Evolutionary conservation across 2,888 invertebrate genomes (phyloP).

Genomic region (Rhyacophila evoluta): DNA sequence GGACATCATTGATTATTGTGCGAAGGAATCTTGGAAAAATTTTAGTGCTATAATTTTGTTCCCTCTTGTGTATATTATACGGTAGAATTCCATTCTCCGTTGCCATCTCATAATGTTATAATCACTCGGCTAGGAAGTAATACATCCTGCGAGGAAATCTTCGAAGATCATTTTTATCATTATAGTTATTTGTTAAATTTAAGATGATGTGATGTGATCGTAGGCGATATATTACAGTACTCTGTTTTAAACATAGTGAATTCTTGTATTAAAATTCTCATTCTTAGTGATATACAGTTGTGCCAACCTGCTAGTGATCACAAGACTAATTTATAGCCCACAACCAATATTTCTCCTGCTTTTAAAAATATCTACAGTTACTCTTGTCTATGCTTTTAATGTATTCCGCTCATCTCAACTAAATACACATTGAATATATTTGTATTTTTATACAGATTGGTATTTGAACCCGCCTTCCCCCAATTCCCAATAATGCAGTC

Average conservation of each 20-base stretch:
- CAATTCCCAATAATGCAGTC: too few species aligned
- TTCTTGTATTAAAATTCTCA: slow-evolving; percentile 10
- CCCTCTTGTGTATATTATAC: not conserved
- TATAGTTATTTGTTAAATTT: slow-evolving; percentile 19
- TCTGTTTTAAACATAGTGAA: not conserved
- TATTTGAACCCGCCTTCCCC: too few species aligned
- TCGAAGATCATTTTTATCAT: not conserved
- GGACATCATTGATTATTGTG: not conserved
- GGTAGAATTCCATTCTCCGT: not conserved
- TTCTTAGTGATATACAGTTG: not conserved
- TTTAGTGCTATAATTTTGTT: not conserved
- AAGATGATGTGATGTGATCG: slow-evolving; percentile 20
- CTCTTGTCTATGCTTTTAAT: too few species aligned
- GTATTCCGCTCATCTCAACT: too few species aligned
- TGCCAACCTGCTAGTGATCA: not conserved
- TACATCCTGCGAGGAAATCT: not conserved
- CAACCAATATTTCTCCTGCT: too few species aligned
- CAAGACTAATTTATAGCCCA: not conserved
- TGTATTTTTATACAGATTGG: too few species aligned
- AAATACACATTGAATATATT: too few species aligned
- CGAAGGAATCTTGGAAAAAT: not conserved
- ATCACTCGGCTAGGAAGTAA: not conserved
- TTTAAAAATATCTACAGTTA: too few species aligned
- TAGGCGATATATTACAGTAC: not conserved
- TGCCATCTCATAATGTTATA: not conserved